Evolutionary conservation across 2,113 vertebrate genomes (phyloP), one percentile per base, ranked within the genome.

Genomic region (Perca fluviatilis): DNA sequence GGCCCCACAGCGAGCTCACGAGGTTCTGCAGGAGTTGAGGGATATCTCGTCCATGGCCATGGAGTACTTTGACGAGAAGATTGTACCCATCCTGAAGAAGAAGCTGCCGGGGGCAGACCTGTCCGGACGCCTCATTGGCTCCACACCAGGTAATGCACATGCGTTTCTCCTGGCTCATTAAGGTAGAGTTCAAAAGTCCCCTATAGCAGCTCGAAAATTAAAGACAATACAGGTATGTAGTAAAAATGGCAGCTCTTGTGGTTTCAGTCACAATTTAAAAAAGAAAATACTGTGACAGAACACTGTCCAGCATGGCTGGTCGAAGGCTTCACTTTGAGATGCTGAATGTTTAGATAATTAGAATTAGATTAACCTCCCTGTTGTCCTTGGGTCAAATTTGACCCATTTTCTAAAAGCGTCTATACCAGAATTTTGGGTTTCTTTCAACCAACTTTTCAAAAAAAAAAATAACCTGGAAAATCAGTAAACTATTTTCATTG

Each of bases 31-130:
- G 88, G 98, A 99, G 92, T 89, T 99, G 85, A 95, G 98, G 86
- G 98, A 99, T 63, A 99, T 99, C 89, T 99, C 98, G 53, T 99
- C 98, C 89, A 99, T 99, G 98, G 98, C 98, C 83, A 99, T 99
- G 98, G 98, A 99, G 88, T 99, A 99, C 94, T 99, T 99, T 76
- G 98, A 99, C 82, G 98, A 99, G 90, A 99, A 99, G 94, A 99
- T 99, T 27, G 98, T 99, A 87, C 98, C 98, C 72, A 97, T 99
- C 86, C 95, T 99, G 58, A 99, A 99, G 95, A 99, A 98, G 93
- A 99, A 97, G 86, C 95, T 99, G 69, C 98, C 98, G 2, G 98
- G 98, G 51, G 98, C 98, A 3, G 98, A 99, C 87, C 96, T 99
- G 76, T 99, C 98, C 0, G 97, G 98, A 30, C 97, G 98, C 74